Evolutionary conservation across 2,113 vertebrate genomes (phyloP), one percentile per base, ranked within the genome.

Genomic region (Xerus inauris): DNA sequence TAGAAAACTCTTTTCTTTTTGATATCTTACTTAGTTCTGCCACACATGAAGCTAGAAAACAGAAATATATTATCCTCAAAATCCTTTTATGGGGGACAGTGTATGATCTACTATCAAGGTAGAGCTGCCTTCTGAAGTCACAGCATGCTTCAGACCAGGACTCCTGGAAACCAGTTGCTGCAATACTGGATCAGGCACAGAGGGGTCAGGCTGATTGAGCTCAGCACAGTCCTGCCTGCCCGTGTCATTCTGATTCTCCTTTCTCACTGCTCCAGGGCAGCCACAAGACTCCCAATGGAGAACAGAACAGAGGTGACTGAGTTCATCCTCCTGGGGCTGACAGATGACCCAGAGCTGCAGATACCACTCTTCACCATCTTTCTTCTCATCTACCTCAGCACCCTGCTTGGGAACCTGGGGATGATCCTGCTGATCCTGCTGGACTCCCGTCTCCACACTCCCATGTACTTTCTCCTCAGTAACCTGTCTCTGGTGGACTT

Each of bases 381-480:
- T 13, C 4, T 85, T 9, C 80, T 97, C 32, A 16, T 95, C 57
- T 94, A 71, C 65, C 47, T 92, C 47, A 35, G 85, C 91, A 87
- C 85, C 13, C 42, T 94, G 62, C 0, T 42, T 10, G 97, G 96
- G 28, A 97, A 92, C 64, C 30, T 95, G 75, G 93, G 96, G 1
- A 49, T 87, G 69, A 6, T 20, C 0, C 2, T 0, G 1, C 8
- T 84, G 80, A 64, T 97, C 19, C 47, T 96, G 8, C 1, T 90
- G 84, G 97, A 92, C 80, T 69, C 93, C 2, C 62, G 0, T 59
- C 97, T 96, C 62, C 91, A 92, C 62, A 84, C n/a, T 0, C 97
- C 95, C 51, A 92, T 92, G 96, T 89, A 95, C 80, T 47, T 97
- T 24, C 92, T 97, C 47, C 95, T 97, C 77, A 81, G 85, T 75